phyloP scores from a whole-genome alignment of 2,888 invertebrate genomes.

The Luperina testacea region DNA sequence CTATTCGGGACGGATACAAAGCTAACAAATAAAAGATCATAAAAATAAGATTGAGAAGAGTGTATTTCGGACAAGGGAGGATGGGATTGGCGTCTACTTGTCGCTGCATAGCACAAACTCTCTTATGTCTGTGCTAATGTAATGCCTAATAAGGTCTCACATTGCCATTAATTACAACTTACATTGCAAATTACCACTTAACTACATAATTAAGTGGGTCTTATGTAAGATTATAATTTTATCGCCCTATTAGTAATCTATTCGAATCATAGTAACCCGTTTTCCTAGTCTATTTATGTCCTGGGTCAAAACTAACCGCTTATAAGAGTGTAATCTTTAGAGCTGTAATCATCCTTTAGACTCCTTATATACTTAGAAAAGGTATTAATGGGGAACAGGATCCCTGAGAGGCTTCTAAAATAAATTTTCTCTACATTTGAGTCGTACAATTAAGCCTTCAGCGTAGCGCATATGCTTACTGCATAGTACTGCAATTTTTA shows the following conservation, averaged over 20 bases:
- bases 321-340: not conserved
- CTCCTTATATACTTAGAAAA: not conserved
- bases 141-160: not conserved
- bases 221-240: constrained; percentile 27
- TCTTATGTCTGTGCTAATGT: constrained; percentile 6
- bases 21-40: too few relatives aligned
- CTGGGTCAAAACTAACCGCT: constrained; percentile 27
- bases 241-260: constrained; percentile 27
- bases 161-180: constrained; percentile 14
- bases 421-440: too few relatives aligned
- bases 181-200: constrained; percentile 15
- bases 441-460: not conserved
- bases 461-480: not conserved
- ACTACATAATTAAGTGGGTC: constrained; percentile 10
- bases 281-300: constrained; percentile 28
- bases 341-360: not conserved
- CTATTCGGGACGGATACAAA: too few relatives aligned
- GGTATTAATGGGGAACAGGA: not conserved
- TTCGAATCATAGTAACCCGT: constrained; percentile 25
- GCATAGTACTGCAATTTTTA: not conserved
- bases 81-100: not conserved
- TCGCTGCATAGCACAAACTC: not conserved
- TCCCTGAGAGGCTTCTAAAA: not conserved
- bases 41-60: not conserved
- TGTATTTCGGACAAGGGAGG: not conserved